phyloP scores from a whole-genome alignment of 2,888 invertebrate species.

The Eremobia ochroleuca region DNA sequence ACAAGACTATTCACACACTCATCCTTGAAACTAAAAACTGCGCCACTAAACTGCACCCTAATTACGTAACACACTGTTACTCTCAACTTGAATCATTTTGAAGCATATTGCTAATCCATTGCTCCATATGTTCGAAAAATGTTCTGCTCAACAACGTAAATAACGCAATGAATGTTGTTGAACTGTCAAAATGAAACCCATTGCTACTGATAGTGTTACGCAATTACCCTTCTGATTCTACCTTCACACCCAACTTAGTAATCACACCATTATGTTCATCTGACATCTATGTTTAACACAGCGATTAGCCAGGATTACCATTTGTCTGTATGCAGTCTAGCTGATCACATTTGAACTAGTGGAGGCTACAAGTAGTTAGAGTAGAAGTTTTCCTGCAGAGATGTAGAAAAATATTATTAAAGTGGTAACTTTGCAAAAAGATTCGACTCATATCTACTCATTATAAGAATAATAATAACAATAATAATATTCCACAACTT shows the following conservation, averaged over 20 bases:
- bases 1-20: background rate
- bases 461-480: too few relatives aligned
- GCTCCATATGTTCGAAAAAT: too few relatives aligned
- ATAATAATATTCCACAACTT: too few relatives aligned
- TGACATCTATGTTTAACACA: constrained; percentile 66
- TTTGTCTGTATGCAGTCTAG: constrained; percentile 68
- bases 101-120: too few relatives aligned
- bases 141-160: too few relatives aligned
- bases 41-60: background rate
- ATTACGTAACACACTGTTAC: too few relatives aligned
- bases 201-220: too few relatives aligned
- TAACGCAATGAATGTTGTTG: too few relatives aligned
- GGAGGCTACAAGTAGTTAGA: background rate
- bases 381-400: background rate
- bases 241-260: background rate
- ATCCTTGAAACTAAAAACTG: background rate
- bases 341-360: constrained; percentile 73
- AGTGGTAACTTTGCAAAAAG: background rate
- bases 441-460: background rate
- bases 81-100: too few relatives aligned
- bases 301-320: constrained; percentile 76
- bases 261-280: constrained; percentile 13
- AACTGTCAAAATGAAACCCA: too few relatives aligned
- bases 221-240: too few relatives aligned
- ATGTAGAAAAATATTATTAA: background rate